Percentiles rank a stretch among this genome's conserved stretches.
These are phyloP conservation scores for Pachyuromys duprasi DNA, from an alignment of 2,797 vertebrate species.

Conservation along the genomic window DNA sequence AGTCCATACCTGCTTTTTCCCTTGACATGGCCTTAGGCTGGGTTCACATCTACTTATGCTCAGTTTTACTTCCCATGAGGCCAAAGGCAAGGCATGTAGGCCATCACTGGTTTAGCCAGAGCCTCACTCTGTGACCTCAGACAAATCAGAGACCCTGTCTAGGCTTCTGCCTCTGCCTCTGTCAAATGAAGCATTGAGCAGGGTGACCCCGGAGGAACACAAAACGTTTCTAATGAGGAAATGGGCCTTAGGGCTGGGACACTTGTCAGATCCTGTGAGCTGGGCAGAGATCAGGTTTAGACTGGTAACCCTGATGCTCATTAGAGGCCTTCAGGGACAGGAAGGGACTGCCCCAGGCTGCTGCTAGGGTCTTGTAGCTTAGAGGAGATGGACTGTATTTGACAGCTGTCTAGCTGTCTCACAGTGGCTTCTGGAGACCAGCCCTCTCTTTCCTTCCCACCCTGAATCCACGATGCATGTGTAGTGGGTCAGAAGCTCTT, in stretches of 20 bases:
- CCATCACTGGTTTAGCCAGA: not conserved
- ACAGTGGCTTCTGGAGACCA: slow-evolving; percentile 55
- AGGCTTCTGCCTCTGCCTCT: not conserved
- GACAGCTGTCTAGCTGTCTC: not conserved
- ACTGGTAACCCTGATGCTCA: not conserved
- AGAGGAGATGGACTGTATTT: not conserved
- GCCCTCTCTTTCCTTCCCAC: not conserved
- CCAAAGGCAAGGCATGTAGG: not conserved
- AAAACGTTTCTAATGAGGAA: not conserved
- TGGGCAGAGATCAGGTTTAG: not conserved
- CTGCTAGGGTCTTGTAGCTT: not conserved
- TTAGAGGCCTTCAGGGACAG: not conserved
- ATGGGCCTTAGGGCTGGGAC: not conserved
- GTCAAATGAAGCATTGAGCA: not conserved
- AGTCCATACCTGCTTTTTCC: not conserved
- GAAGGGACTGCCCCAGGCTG: not conserved
- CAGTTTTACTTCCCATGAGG: not conserved
- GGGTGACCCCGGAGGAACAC: not conserved
- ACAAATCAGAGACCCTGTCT: not conserved
- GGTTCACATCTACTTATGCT: not conserved
- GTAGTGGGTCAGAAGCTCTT: not conserved
- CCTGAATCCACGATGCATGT: not conserved
- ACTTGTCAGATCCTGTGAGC: not conserved
- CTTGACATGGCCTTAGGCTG: not conserved
- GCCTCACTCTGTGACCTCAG: not conserved